Percentiles rank a stretch among this genome's conserved stretches.
phyloP scores from a whole-genome alignment of 2,797 vertebrate species.

The Nasua narica region DNA sequence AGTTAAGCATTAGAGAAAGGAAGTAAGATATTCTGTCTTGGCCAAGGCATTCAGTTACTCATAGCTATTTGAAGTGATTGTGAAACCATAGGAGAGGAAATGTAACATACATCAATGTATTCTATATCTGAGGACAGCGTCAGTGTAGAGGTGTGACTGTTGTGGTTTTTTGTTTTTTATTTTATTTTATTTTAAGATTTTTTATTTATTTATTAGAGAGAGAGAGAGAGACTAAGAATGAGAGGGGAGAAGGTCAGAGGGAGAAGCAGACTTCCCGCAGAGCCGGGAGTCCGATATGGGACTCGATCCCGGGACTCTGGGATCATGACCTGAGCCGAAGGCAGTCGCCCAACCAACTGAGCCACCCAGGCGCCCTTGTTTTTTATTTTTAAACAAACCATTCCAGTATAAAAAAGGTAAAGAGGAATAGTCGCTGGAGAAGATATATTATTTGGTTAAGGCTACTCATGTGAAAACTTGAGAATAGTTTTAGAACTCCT shows the following conservation, averaged over 20 bases:
- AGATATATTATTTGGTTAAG: not conserved
- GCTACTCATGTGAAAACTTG: not conserved
- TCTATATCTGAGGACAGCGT: not conserved
- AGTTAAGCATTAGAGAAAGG: slow-evolving; percentile 31
- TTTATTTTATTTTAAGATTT: too few species aligned
- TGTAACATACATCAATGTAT: not conserved
- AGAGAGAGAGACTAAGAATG: too few species aligned
- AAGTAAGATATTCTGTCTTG: not conserved
- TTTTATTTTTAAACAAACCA: slow-evolving; percentile 18
- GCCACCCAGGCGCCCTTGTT: too few species aligned
- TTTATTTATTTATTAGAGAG: too few species aligned
- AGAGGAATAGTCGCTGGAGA: not conserved
- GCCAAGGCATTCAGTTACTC: not conserved
- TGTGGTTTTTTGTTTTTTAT: not conserved
- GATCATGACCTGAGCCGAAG: too few species aligned
- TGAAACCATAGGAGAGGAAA: slow-evolving; percentile 51
- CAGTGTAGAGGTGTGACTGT: not conserved
- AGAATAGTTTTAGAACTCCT: not conserved
- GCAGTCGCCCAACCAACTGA: too few species aligned
- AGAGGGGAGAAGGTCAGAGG: too few species aligned
- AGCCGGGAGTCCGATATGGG: too few species aligned
- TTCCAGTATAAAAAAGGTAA: not conserved
- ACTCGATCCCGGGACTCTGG: too few species aligned
- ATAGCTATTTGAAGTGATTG: not conserved
- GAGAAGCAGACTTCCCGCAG: too few species aligned